Evolutionary conservation across 2,113 vertebrate genomes (phyloP), one percentile per base, ranked within the genome.

Genomic region (Bubo bubo): DNA sequence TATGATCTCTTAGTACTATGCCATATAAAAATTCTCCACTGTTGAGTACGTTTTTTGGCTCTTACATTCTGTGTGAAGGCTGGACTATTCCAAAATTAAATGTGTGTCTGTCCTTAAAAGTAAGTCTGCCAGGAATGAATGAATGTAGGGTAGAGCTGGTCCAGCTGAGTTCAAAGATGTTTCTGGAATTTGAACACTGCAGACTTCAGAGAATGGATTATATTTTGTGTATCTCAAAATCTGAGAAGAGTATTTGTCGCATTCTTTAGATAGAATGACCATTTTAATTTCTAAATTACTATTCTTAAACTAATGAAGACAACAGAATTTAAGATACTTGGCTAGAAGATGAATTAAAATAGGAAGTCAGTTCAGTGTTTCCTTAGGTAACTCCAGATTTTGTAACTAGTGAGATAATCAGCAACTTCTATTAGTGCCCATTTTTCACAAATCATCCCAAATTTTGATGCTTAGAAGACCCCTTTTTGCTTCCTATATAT

Each of bases 61-160:
- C 35, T 70, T 66, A 10, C 0, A 0, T 64, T 83, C 21, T 28
- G 0, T 1, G 1, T 62, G 67, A 91, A 66, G 63, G 6, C 67
- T 80, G 32, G 83, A 62, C 24, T 41, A 20, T 41, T 80, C 12
- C 22, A 10, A 52, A 79, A 64, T 47, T 7, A 41, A 67, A 24
- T 24, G 32, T 0, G 0, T 63, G 5, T 58, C 21, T 85, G 21
- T 68, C 26, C n/a, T 72, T 75, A 50, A 43, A 74, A 62, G 27
- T 13, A 53, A 67, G 19, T 32, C 35, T 86, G 37, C 27, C n/a
- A 71, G 55, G 56, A 91, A 34, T 45, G 43, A 45, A 45, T 17
- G 8, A 59, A 14, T 11, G 7, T 50, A 32, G 22, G 26, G 17
- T 56, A 24, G 19, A 73, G 45, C 41, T 58, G 23, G 23, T 83